Evolutionary conservation across 2,888 invertebrate genomes (phyloP), one percentile per base, ranked within the genome.

Genomic region (Thumatha senex): DNA sequence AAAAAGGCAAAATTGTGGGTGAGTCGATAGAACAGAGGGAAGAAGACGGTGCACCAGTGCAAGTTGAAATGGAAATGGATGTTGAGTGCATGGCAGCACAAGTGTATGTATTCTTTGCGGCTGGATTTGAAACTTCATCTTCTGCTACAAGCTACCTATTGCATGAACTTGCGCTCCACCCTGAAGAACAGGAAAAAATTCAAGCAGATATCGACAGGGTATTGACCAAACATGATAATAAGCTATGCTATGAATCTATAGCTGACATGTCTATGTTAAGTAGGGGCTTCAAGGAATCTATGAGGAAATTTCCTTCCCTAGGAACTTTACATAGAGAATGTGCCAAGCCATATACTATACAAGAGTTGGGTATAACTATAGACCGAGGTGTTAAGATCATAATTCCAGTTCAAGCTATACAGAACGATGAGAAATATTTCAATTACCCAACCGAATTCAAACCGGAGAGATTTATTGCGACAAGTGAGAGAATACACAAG

Each of bases 121-220:
- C 89, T 11, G 92, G 92, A 2, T 91, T 86, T 33, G 90, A 91
- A 59, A 89, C 92, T 0, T 86, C 89, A 0, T 86, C 92, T 0
- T 84, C 85, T 0, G 78, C 86, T 1, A 81, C 89, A 1, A 86
- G 86, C 50, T 85, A 68, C 45, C 72, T 77, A 9, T 63, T 87
- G 12, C 85, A 88, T 48, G 74, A 83, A 52, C 71, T 92, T 0
- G 89, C 92, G 0, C 79, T 70, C 33, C 63, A 91, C 49, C 84
- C 82, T 0, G 81, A 88, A 7, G 66, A 80, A 29, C 92, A 91
- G 51, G 54, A 55, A 14, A 79, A 74, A 42, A 63, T 86, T 35
- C 84, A 84, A 47, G 62, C 72, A 1, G 84, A 92, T 61, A 82
- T 91, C n/a, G 88, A 86, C 12, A 34, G 12, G n/a, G 80, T 84